phyloP scores from a whole-genome alignment of 2,888 invertebrate species.

The Eupithecia subumbrata region DNA sequence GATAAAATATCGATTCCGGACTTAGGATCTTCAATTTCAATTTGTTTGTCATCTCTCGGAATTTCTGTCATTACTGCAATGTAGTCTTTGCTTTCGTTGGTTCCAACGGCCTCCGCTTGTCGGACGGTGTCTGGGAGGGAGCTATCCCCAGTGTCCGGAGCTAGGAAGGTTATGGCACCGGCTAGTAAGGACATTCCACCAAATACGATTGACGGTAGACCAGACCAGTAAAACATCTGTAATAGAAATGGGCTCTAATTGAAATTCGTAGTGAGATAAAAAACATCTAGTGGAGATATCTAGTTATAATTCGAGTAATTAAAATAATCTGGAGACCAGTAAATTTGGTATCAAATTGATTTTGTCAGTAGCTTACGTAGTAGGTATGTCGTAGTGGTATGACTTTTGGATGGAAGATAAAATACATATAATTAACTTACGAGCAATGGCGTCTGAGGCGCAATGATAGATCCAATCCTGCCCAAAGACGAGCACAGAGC shows the following conservation, averaged over 20 bases:
- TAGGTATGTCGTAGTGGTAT: too few species aligned
- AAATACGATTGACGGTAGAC: slow-evolving; percentile 68
- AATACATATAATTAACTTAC: slow-evolving; percentile 59
- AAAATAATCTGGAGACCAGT: too few species aligned
- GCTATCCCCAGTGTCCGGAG: slow-evolving; percentile 65
- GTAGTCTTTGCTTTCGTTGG: slow-evolving; percentile 40
- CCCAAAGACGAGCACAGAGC: slow-evolving; percentile 87
- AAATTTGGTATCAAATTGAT: too few species aligned
- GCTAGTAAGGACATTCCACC: slow-evolving; percentile 62
- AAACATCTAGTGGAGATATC: too few species aligned
- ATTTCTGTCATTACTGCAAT: slow-evolving; percentile 38
- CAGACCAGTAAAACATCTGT: slow-evolving; percentile 68
- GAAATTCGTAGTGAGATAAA: neutral
- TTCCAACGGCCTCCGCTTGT: slow-evolving; percentile 68
- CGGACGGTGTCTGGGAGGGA: slow-evolving; percentile 67
- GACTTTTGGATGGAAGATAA: too few species aligned
- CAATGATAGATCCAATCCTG: slow-evolving; percentile 85
- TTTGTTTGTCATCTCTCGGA: slow-evolving; percentile 12
- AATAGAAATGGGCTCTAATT: neutral
- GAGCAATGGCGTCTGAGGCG: slow-evolving; percentile 87
- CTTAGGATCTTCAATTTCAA: slow-evolving; percentile 3
- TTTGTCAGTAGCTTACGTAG: too few species aligned
- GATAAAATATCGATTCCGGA: slow-evolving; percentile 12
- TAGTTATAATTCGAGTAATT: too few species aligned
- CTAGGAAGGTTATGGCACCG: slow-evolving; percentile 63